These are phyloP conservation scores for Chanos chanos DNA, from an alignment of 2,797 vertebrate species.

Conservation along the genomic window DNA sequence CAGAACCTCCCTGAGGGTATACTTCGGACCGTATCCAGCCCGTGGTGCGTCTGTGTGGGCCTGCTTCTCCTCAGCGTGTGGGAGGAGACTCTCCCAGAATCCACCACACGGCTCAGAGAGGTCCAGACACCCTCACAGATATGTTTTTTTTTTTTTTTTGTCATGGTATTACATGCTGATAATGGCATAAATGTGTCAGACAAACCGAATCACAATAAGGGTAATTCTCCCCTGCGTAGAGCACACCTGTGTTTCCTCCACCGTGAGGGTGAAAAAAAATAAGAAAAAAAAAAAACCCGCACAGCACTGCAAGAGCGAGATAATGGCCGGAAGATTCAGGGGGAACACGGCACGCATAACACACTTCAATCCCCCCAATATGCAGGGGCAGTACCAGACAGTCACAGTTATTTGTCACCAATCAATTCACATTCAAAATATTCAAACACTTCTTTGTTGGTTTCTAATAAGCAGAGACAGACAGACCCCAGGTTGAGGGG, in stretches of 20 bases:
- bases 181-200: conserved; percentile 63
- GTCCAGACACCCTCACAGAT: conserved; percentile 12
- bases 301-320: conserved; percentile 53
- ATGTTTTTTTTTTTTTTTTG: background rate
- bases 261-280: conserved; percentile 55
- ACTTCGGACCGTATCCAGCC: conserved; percentile 30
- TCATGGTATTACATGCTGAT: conserved; percentile 58
- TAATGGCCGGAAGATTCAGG: conserved; percentile 68
- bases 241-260: conserved; percentile 56
- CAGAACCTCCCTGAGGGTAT: conserved; percentile 49
- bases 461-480: no score
- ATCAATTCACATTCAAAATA: conserved; percentile 38
- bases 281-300: conserved; percentile 43
- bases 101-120: background rate
- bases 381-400: conserved; percentile 22
- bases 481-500: no score
- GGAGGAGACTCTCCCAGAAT: conserved; percentile 20
- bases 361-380: conserved; percentile 51
- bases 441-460: no score
- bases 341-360: conserved; percentile 68
- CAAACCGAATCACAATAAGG: conserved; percentile 60
- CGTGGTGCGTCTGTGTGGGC: conserved; percentile 37
- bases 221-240: conserved; percentile 58
- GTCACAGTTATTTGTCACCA: conserved; percentile 26
- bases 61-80: conserved; percentile 9